Evolutionary conservation across 2,113 vertebrate species (phyloP), one percentile per base, ranked within the genome.

Genomic region (Saimiri boliviensis): DNA sequence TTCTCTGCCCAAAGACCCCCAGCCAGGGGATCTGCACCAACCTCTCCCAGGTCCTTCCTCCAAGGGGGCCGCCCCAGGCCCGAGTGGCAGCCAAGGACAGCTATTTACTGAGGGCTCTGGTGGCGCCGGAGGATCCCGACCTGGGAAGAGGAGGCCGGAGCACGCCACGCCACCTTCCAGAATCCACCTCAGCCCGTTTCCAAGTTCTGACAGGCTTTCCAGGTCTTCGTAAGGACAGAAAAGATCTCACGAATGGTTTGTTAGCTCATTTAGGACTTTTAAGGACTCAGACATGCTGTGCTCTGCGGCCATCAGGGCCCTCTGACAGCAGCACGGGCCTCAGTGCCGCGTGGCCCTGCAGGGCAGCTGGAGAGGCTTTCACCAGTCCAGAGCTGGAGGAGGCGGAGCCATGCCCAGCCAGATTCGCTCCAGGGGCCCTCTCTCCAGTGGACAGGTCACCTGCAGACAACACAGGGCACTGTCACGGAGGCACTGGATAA

Each of bases 401-500:
- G 70, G n/a, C 23, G 10, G 70, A 73, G 70, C 70, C 10, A 5
- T 0, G 4, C n/a, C 68, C 37, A 0, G 21, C 70, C 21, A 1
- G 70, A 12, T 37, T 11, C 21, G 5, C 23, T 49, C 27, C 42
- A 47, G 25, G 1, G 13, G 42, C 42, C 25, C 40, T 77, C 42
- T 49, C 45, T 30, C 27, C 76, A 21, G 4, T 30, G 60, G n/a
- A 19, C 19, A 20, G 35, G 2, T 5, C 2, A 0, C 42, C 27
- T 47, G 37, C 8, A 3, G 35, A 8, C 45, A 10, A 14, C 68
- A 11, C 25, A 0, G 10, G 23, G 82, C 47, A 45, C 49, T 5
- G 5, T 35, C 80, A 1, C 1, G n/a, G 30, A 32, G 40, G 3
- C 4, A 1, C 25, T 10, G 45, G 45, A 45, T 45, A 45, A 7